A percentile compares a stretch with the other conserved stretches of the same genome.
phyloP scores from a whole-genome alignment of 2,888 invertebrate genomes.

The Pimpla rufipes region DNA sequence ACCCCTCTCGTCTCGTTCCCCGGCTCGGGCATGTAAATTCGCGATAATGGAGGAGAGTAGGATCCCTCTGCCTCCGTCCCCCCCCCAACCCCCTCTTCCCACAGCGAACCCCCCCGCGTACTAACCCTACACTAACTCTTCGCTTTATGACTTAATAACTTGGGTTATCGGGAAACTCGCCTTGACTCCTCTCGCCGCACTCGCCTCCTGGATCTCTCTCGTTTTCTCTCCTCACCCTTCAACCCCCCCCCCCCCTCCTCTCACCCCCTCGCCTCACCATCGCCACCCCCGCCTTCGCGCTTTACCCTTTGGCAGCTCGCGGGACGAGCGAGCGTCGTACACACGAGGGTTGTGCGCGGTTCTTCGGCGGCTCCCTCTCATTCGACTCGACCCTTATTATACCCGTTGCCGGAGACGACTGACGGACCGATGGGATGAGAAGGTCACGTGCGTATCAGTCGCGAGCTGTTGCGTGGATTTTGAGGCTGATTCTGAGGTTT shows the following conservation, averaged over 20 bases:
- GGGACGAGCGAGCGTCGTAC: conserved; percentile 42
- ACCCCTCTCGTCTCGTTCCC: conserved; percentile 69
- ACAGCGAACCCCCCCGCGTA: conserved; percentile 38
- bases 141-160: conserved; percentile 85
- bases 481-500: too few species aligned
- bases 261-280: too few species aligned
- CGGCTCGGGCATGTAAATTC: conserved; percentile 83
- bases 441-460: conserved; percentile 6
- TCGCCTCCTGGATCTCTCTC: conserved; percentile 53
- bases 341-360: conserved; percentile 47
- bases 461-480: neutral
- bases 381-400: conserved; percentile 59
- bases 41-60: conserved; percentile 82
- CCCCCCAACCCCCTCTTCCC: conserved; percentile 63
- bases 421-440: conserved; percentile 22
- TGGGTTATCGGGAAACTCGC: conserved; percentile 84
- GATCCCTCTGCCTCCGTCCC: conserved; percentile 62
- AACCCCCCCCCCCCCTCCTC: too few species aligned
- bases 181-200: conserved; percentile 76
- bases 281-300: too few species aligned
- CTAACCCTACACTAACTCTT: conserved; percentile 80
- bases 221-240: conserved; percentile 19
- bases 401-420: neutral
- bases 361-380: conserved; percentile 49
- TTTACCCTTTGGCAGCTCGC: conserved; percentile 13